Conservation (phyloP, 2,113 vertebrate species). For the Triplophysa siluroides region DNA sequence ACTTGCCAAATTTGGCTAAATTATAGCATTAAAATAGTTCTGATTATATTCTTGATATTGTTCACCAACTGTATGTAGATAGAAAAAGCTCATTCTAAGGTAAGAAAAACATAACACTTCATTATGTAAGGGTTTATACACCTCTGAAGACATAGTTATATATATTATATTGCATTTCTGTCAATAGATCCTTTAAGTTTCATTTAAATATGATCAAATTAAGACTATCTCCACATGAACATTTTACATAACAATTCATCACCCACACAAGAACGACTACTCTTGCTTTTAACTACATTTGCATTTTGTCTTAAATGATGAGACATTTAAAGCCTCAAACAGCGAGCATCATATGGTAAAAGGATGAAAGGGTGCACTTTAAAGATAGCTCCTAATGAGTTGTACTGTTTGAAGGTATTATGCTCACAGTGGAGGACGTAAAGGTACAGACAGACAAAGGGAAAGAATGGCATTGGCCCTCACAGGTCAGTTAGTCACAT, state of each 20-base stretch:
- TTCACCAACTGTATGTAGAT: too few relatives aligned
- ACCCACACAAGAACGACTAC: conserved; percentile 7
- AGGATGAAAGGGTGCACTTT: neutral
- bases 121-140: too few relatives aligned
- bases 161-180: too few relatives aligned
- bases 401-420: conserved; percentile 5
- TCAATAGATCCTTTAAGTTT: too few relatives aligned
- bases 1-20: too few relatives aligned
- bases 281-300: conserved; percentile 15
- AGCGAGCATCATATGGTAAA: neutral
- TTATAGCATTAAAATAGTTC: too few relatives aligned
- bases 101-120: too few relatives aligned
- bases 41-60: too few relatives aligned
- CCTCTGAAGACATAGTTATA: too few relatives aligned
- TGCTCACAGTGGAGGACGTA: neutral
- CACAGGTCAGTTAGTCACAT: conserved; percentile 27
- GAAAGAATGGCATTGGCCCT: conserved; percentile 7
- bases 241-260: conserved; percentile 4
- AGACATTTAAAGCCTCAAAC: conserved; percentile 19
- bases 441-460: neutral
- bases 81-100: too few relatives aligned
- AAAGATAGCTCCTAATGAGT: conserved; percentile 11
- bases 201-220: too few relatives aligned
- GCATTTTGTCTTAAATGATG: conserved; percentile 19
- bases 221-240: neutral